Base-by-base conservation (phyloP, 2,888 invertebrate genomes). In the Miltochrista miniata region DNA sequence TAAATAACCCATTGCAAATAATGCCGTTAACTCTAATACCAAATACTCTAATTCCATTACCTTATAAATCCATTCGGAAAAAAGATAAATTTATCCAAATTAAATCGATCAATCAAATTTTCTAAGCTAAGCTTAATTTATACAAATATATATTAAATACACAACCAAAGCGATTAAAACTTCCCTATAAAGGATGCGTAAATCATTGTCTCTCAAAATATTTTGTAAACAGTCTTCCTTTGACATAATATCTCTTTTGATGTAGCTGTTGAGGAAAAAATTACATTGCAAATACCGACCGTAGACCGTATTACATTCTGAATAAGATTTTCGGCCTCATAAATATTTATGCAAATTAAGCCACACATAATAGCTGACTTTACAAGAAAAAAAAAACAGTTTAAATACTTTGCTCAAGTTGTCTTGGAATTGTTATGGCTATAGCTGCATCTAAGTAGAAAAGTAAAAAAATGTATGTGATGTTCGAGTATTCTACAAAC, bases 181-280 rank as follows among this genome's bases (percentile, higher is more conserved):
- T n/a, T 43, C 13, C n/a, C 18, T 33, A 33, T 35, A 51, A 42
- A 46, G n/a, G n/a, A 37, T 33, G 42, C 34, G 34, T 30, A 15
- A 42, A 51, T 51, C 34, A 51, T 51, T 46, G 51, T 51, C 43
- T 46, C 36, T 14, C 10, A 12, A 37, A 51, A 46, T 46, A 45
- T 51, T 51, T 42, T 8, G 37, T 41, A 45, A 12, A 37, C 50
- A 50, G 35, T 13, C 18, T 40, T 36, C 40, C 31, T 39, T 31
- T 41, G 35, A 50, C 35, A 45, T 41, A 35, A 50, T n/a, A n/a
- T n/a, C 41, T 45, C 41, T 36, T 50, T 50, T 51, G 45, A 51
- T 41, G 41, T 51, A 15, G 24, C 45, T 31, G 24, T 34, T 12
- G 2, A 1, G 24, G 42, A 47, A 14, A 51, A 47, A 51, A 43